These are phyloP conservation scores for Amniataba percoides DNA, from an alignment of 2,797 vertebrate species.

Conservation along the genomic window DNA sequence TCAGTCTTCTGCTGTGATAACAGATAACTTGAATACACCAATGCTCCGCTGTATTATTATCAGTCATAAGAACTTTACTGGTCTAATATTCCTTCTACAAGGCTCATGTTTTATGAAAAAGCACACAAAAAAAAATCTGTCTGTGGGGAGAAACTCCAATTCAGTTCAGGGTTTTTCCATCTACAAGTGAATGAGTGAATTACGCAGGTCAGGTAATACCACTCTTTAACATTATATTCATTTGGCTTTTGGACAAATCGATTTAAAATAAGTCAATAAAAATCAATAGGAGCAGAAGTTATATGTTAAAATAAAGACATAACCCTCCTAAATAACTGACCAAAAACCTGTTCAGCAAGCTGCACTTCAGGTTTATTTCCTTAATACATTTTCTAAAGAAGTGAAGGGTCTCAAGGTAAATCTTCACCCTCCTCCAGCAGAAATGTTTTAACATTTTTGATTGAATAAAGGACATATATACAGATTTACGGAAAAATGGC, in stretches of 20 bases:
- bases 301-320: neutral
- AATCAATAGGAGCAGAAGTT: neutral
- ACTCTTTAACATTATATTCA: neutral
- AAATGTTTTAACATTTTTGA: neutral
- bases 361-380: neutral
- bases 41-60: neutral
- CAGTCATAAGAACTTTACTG: neutral
- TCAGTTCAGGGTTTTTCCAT: neutral
- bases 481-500: neutral
- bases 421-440: neutral
- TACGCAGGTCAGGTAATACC: neutral
- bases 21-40: neutral
- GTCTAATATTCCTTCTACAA: neutral
- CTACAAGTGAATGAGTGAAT: neutral
- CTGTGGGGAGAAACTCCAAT: no score
- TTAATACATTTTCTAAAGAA: neutral
- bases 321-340: neutral
- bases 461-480: neutral
- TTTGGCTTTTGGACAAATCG: neutral
- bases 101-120: neutral
- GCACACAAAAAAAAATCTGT: neutral
- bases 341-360: neutral
- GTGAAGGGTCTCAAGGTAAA: no score
- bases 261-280: neutral
- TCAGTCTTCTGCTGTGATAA: neutral